A percentile compares a stretch with the other conserved stretches of the same genome.
These are phyloP conservation scores for Chaitophorus viminalis DNA, from an alignment of 2,888 invertebrate species.

Conservation along the genomic window DNA sequence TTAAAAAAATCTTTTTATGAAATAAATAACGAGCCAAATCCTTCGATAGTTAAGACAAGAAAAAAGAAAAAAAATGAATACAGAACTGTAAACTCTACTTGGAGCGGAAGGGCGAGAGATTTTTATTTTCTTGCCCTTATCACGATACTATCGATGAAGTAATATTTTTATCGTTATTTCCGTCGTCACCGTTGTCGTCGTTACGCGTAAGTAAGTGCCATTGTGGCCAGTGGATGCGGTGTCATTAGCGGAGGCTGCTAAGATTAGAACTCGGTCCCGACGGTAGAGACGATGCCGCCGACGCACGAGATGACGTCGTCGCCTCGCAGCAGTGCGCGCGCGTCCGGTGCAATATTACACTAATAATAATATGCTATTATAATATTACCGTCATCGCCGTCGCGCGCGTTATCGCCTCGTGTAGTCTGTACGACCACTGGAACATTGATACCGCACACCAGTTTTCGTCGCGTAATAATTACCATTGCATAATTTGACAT, in stretches of 20 bases:
- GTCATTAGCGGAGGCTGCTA: not conserved
- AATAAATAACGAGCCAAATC: too few species aligned
- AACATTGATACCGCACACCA: not conserved
- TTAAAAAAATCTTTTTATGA: too few species aligned
- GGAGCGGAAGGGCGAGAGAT: too few species aligned
- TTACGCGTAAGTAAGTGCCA: not conserved
- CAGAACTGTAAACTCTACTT: too few species aligned
- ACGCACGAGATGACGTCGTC: conserved; percentile 1
- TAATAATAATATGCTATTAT: not conserved
- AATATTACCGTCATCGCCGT: conserved; percentile 4
- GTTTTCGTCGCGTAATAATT: not conserved
- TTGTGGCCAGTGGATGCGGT: too few species aligned
- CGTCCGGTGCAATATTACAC: not conserved
- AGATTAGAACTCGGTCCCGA: not conserved
- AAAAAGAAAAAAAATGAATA: too few species aligned
- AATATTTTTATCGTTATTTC: too few species aligned
- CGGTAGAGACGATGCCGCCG: not conserved
- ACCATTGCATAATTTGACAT: not conserved
- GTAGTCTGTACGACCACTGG: too few species aligned
- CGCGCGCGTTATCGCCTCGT: not conserved
- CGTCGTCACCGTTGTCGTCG: too few species aligned
- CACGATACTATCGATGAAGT: too few species aligned
- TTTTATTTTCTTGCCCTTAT: too few species aligned
- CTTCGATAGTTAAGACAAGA: too few species aligned
- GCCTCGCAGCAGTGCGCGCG: not conserved